A percentile compares a stretch with the other conserved stretches of the same genome.
phyloP scores from a whole-genome alignment of 2,113 vertebrate genomes.

The Condylura cristata region DNA sequence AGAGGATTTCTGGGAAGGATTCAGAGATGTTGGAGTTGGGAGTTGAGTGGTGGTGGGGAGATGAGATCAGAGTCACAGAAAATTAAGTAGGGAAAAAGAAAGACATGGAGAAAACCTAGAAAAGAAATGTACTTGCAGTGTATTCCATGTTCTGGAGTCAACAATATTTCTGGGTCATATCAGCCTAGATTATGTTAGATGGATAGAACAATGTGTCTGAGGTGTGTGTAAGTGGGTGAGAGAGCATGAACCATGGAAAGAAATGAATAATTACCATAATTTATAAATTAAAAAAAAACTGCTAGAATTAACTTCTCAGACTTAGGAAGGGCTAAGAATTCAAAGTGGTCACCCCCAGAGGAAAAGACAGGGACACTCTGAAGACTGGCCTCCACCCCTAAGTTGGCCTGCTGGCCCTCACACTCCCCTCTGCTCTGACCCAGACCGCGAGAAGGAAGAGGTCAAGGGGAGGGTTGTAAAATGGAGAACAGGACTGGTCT shows the following conservation, averaged over 20 bases:
- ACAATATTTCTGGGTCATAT: neutral
- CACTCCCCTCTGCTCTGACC: neutral
- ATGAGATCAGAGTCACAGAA: neutral
- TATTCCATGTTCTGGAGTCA: neutral
- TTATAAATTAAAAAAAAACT: neutral
- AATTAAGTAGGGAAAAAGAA: neutral
- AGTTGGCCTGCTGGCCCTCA: too few relatives aligned
- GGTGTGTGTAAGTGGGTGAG: rapidly evolving
- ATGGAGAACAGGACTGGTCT: neutral
- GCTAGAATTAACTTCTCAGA: neutral
- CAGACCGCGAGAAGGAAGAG: neutral
- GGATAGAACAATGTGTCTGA: neutral
- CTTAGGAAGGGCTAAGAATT: neutral
- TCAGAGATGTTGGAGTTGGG: neutral
- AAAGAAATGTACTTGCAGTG: neutral
- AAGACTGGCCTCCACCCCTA: neutral
- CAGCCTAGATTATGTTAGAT: neutral
- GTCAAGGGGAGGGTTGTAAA: neutral
- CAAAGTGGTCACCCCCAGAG: neutral
- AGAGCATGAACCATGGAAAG: neutral
- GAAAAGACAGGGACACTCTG: neutral
- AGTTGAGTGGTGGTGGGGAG: neutral
- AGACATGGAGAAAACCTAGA: neutral
- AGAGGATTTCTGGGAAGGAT: neutral
- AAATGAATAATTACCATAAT: neutral